Evolutionary conservation across 2,888 invertebrate species (phyloP).

Genomic region (Aporophyla nigra): DNA sequence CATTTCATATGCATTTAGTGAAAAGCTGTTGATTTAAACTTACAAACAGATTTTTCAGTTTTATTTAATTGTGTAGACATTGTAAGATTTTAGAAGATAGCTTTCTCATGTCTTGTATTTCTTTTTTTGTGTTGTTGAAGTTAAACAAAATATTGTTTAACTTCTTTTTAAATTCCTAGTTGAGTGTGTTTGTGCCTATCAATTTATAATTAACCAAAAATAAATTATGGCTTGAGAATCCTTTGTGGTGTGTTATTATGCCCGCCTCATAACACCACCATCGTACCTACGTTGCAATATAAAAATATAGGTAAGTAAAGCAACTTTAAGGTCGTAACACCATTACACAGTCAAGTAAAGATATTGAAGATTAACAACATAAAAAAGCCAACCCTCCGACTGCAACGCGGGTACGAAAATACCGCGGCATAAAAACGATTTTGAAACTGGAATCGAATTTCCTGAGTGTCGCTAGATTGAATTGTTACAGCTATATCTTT

Average conservation of each 20-base stretch:
- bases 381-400: conserved; percentile 58
- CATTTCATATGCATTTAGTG: too few species aligned
- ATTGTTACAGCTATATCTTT: conserved; percentile 75
- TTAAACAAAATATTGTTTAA: neutral
- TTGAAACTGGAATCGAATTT: conserved; percentile 73
- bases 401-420: conserved; percentile 64
- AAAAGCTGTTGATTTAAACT: too few species aligned
- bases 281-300: neutral
- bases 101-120: too few species aligned
- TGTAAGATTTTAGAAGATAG: too few species aligned
- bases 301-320: neutral
- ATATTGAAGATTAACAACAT: conserved; percentile 39
- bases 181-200: too few species aligned
- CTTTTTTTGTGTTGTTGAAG: too few species aligned
- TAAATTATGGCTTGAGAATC: neutral
- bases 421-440: conserved; percentile 65
- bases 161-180: neutral
- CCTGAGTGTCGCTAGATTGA: conserved; percentile 72
- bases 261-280: neutral
- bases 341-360: conserved; percentile 4
- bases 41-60: too few species aligned
- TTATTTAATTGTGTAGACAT: too few species aligned
- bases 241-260: neutral
- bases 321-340: neutral
- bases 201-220: neutral